Base-by-base conservation (phyloP, 2,113 vertebrate species). In the Chaenocephalus aceratus region DNA sequence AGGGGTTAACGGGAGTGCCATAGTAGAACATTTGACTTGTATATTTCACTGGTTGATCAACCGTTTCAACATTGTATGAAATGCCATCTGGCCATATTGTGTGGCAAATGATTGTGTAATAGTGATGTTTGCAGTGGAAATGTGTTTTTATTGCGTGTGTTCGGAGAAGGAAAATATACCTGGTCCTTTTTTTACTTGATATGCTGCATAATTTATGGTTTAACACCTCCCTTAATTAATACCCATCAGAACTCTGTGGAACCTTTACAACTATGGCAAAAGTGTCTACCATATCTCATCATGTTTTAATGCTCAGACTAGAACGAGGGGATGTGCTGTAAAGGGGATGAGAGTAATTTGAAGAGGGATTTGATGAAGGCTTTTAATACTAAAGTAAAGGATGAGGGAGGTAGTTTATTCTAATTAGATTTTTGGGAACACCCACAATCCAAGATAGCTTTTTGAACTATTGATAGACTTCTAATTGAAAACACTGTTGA, bases 311-410 rank as follows among this genome's bases (percentile, higher is more conserved):
- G 11, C 51, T 66, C 21, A 57, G 51, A 13, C 53, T 45, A 70
- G 9, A 46, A 41, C 1, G 36, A 26, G 41, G 9, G 14, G 21
- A 46, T 69, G 48, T 12, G 18, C 52, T 54, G 52, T 56, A 18
- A 8, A n/a, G 21, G 41, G 45, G 23, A 23, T 45, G 54, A 48
- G 61, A 64, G 51, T 26, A n/a, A 49, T 51, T 36, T 51, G 23
- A 67, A 60, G 72, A 48, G 16, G 52, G 61, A 65, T 57, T 41
- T 66, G 18, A 71, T 48, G 54, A 11, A 59, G 44, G 6, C 44
- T 23, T 59, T 46, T 13, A 13, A 30, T 48, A 23, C 15, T 0
- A 12, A 54, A 58, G 36, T 71, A n/a, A 30, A 46, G 15, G 21
- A 59, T 59, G 23, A 58, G 13, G 54, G 51, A 18, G 3, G 41